These are phyloP conservation scores for Pygathrix nemaeus DNA, from an alignment of 2,113 vertebrate species.

Conservation along the genomic window DNA sequence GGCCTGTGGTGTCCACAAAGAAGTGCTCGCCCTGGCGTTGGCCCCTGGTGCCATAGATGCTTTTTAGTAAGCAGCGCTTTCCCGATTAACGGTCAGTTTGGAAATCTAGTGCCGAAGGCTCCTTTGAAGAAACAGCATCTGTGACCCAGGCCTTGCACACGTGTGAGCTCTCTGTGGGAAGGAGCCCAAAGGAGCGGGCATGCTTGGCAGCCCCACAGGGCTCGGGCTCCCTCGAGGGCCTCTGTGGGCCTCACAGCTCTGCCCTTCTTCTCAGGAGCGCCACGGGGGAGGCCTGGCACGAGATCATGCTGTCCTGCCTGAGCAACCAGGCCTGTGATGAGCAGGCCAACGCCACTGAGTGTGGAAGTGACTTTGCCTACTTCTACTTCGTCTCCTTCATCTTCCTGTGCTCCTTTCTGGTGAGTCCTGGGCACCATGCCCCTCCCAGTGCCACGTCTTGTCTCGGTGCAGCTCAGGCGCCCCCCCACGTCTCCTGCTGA, in stretches of 20 bases:
- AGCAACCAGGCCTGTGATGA: constrained; percentile 90
- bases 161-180: not conserved
- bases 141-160: not conserved
- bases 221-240: not conserved
- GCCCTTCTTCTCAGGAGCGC: constrained; percentile 88
- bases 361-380: constrained; percentile 97
- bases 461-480: not conserved
- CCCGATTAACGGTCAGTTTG: not conserved
- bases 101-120: not conserved
- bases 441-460: too few species aligned
- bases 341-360: constrained; percentile 89
- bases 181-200: not conserved
- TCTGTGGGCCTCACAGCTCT: not conserved
- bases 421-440: constrained; percentile 79
- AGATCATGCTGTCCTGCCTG: constrained; percentile 97
- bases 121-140: not conserved
- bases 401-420: constrained; percentile 98
- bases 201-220: not conserved
- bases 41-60: fast-evolving
- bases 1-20: not conserved
- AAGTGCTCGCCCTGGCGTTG: not conserved
- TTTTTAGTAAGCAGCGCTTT: not conserved
- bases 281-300: constrained; percentile 96
- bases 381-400: constrained; percentile 99
- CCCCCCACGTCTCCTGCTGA: not conserved